A percentile compares a stretch with the other conserved stretches of the same genome.
Conservation (phyloP, 2,888 invertebrate species). For the Macaria notata region DNA sequence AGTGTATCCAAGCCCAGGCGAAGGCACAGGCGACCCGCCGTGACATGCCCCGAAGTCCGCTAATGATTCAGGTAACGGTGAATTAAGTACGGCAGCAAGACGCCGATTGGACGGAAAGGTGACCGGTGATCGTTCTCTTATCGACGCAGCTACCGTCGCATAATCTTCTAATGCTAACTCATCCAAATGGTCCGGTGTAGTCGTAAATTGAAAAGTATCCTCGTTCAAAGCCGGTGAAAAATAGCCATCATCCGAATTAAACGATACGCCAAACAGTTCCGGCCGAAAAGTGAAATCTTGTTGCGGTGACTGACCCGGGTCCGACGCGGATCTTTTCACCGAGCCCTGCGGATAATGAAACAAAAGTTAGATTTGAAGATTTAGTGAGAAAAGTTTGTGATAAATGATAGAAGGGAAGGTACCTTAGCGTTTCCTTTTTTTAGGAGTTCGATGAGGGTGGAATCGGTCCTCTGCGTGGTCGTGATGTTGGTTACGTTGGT, state of each 20-base stretch:
- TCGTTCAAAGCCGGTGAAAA: constrained; percentile 86
- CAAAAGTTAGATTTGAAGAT: constrained; percentile 4
- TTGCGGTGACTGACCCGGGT: constrained; percentile 85
- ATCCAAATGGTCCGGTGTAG: constrained; percentile 84
- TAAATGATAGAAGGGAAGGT: constrained; percentile 15
- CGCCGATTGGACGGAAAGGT: constrained; percentile 86
- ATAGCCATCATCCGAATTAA: constrained; percentile 85
- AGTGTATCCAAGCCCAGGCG: constrained; percentile 78
- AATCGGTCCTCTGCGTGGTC: constrained; percentile 83
- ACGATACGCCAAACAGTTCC: constrained; percentile 84
- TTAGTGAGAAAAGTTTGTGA: neutral
- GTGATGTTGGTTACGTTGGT: constrained; percentile 53
- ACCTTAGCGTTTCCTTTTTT: constrained; percentile 86
- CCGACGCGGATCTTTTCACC: constrained; percentile 88
- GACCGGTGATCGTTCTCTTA: constrained; percentile 82
- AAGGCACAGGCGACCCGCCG: constrained; percentile 75
- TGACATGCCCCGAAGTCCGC: constrained; percentile 93
- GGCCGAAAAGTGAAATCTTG: constrained; percentile 83
- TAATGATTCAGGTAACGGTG: constrained; percentile 89
- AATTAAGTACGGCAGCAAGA: constrained; percentile 89
- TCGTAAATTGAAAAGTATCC: constrained; percentile 87
- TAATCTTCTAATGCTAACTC: constrained; percentile 85
- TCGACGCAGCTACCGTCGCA: constrained; percentile 80
- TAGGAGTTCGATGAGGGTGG: constrained; percentile 89
- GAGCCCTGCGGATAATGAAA: constrained; percentile 55